phyloP scores from a whole-genome alignment of 2,888 invertebrate genomes.

The Synanthedon andrenaeformis region DNA sequence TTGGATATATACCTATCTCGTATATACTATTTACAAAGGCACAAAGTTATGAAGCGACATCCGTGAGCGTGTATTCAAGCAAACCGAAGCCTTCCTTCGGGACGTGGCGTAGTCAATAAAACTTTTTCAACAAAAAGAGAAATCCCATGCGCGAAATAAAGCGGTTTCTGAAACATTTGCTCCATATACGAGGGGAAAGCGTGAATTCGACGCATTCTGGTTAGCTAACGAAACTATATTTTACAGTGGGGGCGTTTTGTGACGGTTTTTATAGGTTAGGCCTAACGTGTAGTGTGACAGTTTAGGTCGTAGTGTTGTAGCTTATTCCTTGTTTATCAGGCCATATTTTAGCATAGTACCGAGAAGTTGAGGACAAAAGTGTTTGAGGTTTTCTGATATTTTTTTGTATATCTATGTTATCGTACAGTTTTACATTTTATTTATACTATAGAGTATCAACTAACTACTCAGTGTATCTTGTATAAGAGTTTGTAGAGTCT shows the following conservation, averaged over 20 bases:
- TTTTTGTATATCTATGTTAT: too few species aligned
- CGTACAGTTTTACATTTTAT: too few species aligned
- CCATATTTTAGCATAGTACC: too few species aligned
- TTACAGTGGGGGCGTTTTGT: not conserved
- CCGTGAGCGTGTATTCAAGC: conserved; percentile 4
- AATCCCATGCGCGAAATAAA: conserved; percentile 5
- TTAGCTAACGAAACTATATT: not conserved
- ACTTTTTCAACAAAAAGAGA: conserved; percentile 19
- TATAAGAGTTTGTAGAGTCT: too few species aligned
- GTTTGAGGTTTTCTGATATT: too few species aligned
- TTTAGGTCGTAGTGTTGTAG: not conserved
- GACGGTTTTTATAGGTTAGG: not conserved
- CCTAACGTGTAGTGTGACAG: not conserved
- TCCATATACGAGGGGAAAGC: conserved; percentile 1
- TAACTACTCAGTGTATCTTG: too few species aligned
- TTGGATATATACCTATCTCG: too few species aligned
- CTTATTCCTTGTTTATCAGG: not conserved
- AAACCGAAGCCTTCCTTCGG: conserved; percentile 6
- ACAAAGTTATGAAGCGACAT: not conserved
- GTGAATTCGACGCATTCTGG: not conserved
- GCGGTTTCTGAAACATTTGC: conserved; percentile 7
- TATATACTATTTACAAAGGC: not conserved
- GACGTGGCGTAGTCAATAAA: conserved; percentile 20
- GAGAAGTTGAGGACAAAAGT: too few species aligned
- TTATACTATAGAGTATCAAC: too few species aligned